These are phyloP conservation scores for Drosophila mercatorum DNA, from an alignment of 2,888 invertebrate genomes.

Conservation along the genomic window DNA sequence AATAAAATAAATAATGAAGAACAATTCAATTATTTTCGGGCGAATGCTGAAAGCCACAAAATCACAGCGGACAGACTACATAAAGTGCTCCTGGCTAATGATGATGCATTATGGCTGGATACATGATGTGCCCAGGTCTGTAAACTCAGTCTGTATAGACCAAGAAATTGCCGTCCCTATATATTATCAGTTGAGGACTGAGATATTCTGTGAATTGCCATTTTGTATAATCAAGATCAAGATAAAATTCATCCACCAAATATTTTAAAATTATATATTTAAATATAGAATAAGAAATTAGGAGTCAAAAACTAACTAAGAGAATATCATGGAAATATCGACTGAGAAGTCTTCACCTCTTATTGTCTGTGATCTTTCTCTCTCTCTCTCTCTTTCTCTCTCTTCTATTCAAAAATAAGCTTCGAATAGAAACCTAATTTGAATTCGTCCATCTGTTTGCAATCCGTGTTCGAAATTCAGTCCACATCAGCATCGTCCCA, in stretches of 20 bases:
- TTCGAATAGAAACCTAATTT: conserved; percentile 3
- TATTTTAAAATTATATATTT: too few relatives aligned
- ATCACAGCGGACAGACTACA: conserved; percentile 40
- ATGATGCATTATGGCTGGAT: conserved; percentile 69
- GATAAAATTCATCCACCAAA: too few relatives aligned
- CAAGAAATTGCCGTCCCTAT: neutral
- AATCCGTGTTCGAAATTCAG: conserved; percentile 2
- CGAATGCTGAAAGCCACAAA: conserved; percentile 68
- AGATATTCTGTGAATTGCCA: too few relatives aligned
- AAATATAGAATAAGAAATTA: too few relatives aligned
- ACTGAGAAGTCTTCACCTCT: neutral
- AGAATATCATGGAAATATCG: neutral
- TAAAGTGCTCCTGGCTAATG: conserved; percentile 58
- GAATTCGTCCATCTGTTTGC: conserved; percentile 4
- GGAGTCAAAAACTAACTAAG: neutral
- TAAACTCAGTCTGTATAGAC: conserved; percentile 1
- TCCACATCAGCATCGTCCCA: conserved; percentile 29
- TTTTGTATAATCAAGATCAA: too few relatives aligned
- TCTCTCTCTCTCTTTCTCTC: too few relatives aligned
- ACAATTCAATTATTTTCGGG: conserved; percentile 79
- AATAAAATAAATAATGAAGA: conserved; percentile 81
- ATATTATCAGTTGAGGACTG: too few relatives aligned
- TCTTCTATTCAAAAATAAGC: neutral
- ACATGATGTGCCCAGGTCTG: conserved; percentile 1
- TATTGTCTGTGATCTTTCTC: neutral